These are phyloP conservation scores for Caiman crocodilus DNA, from an alignment of 2,797 vertebrate genomes.

Conservation along the genomic window DNA sequence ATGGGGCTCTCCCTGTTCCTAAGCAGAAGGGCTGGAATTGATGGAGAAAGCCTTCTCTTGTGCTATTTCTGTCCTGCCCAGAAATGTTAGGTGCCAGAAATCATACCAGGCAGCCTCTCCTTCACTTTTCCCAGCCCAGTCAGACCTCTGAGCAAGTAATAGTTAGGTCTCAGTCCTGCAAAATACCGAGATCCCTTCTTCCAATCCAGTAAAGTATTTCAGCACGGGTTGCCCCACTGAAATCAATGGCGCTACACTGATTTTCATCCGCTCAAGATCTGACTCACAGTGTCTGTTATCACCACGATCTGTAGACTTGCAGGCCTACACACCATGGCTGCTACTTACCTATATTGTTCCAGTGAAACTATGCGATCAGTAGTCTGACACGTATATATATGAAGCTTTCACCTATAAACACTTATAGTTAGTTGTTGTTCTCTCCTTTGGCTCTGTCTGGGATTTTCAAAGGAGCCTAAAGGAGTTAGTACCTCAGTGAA, in stretches of 20 bases:
- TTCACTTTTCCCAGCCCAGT: neutral
- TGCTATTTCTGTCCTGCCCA: neutral
- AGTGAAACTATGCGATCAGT: neutral
- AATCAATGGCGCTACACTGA: neutral
- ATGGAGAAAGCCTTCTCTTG: neutral
- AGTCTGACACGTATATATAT: neutral
- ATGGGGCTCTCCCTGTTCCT: neutral
- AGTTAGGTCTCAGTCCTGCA: neutral
- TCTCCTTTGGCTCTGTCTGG: neutral
- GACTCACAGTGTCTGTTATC: neutral
- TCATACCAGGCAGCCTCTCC: neutral
- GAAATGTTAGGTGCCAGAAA: neutral
- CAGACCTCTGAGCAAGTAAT: neutral
- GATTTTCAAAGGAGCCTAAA: neutral
- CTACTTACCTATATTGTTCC: neutral
- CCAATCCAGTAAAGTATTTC: neutral
- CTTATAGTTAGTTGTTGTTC: too few species aligned
- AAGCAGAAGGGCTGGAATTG: neutral
- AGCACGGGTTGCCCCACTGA: neutral
- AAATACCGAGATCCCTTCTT: neutral
- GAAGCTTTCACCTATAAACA: neutral
- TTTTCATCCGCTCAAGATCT: neutral
- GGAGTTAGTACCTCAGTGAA: neutral
- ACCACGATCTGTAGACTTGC: neutral
- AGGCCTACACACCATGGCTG: neutral